Evolutionary conservation across 1,140 invertebrate genomes (phyloP).

Genomic region (Hylaeus volcanicus): DNA sequence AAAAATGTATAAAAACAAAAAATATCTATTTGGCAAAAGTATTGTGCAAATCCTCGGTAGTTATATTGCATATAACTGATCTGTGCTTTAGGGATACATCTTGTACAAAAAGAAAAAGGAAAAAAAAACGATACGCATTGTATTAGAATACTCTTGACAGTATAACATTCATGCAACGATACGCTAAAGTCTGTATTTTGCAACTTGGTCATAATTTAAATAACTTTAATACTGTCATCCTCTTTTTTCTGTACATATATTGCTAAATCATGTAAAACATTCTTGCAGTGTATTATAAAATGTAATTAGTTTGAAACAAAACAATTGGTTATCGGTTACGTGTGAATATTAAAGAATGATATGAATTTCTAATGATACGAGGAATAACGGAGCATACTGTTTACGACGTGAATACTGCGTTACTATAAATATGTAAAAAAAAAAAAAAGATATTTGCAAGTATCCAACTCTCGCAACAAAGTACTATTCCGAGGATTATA

Average conservation of each 20-base stretch:
- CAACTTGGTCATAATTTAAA: conserved; percentile 59
- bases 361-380: conserved; percentile 36
- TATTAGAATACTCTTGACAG: conserved; percentile 54
- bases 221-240: conserved; percentile 44
- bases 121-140: conserved; percentile 26
- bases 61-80: conserved; percentile 42
- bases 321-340: conserved; percentile 43
- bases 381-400: conserved; percentile 50
- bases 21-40: conserved; percentile 37
- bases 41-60: conserved; percentile 45
- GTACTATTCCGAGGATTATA: conserved; percentile 66
- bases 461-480: conserved; percentile 61
- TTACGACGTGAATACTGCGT: conserved; percentile 52
- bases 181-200: conserved; percentile 63
- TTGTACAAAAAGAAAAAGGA: conserved; percentile 50
- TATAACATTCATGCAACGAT: conserved; percentile 60
- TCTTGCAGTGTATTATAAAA: conserved; percentile 56
- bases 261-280: conserved; percentile 56
- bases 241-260: conserved; percentile 67
- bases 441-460: conserved; percentile 61
- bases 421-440: conserved; percentile 69
- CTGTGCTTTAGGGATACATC: conserved; percentile 47
- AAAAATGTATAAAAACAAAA: conserved; percentile 4
- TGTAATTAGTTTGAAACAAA: conserved; percentile 54
- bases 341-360: conserved; percentile 24